Base-by-base conservation (phyloP, 2,113 vertebrate genomes). In the Cricetomys ansorgei region DNA sequence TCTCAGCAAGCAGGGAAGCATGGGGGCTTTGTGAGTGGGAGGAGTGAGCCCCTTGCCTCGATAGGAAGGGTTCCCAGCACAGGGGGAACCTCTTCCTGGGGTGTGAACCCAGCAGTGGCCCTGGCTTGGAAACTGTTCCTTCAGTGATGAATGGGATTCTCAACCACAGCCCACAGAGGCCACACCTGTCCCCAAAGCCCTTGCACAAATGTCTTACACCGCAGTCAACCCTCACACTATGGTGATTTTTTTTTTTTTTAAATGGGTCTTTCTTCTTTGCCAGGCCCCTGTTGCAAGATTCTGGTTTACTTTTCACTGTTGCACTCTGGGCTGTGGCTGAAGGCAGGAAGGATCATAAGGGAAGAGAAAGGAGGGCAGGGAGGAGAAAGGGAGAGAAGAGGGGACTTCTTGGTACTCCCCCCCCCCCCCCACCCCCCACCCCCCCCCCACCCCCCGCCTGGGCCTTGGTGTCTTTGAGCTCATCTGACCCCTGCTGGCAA, bases 61-160 rank as follows among this genome's bases (percentile, higher is more conserved):
- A 1, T 2, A 45, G 45, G 13, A 50, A 34, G 37, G 37, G 1
- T 17, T n/a, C 0, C 23, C 11, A 12, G 50, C 62, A 3, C 10
- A 0, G 40, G 0, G 7, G 31, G 57, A 37, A 8, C 1, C 94
- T 1, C 0, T 57, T 50, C 37, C 45, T 12, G 19, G 1, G 13
- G 7, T 7, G 7, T 10, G 6, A 15, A 11, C 29, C 21, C 10
- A 0, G 3, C 0, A 25, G 23, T 9, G 19, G 13, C 27, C 34
- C n/a, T 37, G 50, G 45, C 59, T 57, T 50, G 16, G 31, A 7
- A 45, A 77, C 40, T 7, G 70, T 0, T 21, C 64, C 16, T 57
- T 69, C 53, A 25, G 31, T 0, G 1, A 57, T 43, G 2, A 16
- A 4, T 19, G 12, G 69, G 53, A 25, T 27, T 75, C 23, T 77